phyloP scores from a whole-genome alignment of 2,888 invertebrate genomes.

The Lithosia quadra region DNA sequence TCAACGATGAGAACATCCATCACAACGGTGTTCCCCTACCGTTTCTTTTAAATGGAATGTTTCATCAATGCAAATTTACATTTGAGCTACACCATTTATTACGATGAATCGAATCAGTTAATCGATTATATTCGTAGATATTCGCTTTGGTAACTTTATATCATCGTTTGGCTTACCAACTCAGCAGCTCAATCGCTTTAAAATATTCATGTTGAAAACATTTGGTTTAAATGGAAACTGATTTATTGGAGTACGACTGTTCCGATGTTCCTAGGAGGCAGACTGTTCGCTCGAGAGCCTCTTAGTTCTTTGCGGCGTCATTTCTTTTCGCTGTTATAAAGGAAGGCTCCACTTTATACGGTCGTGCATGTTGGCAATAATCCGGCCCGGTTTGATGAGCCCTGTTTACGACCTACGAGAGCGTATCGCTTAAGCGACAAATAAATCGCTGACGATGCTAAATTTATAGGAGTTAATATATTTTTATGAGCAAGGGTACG shows the following conservation, averaged over 20 bases:
- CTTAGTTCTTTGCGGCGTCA: slow-evolving; percentile 42
- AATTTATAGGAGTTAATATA: slow-evolving; percentile 82
- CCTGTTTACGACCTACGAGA: slow-evolving; percentile 75
- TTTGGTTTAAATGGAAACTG: slow-evolving; percentile 52
- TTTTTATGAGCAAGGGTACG: slow-evolving; percentile 71
- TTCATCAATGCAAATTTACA: slow-evolving; percentile 74
- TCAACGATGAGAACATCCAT: slow-evolving; percentile 73
- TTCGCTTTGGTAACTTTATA: slow-evolving; percentile 42
- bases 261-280: slow-evolving; percentile 16
- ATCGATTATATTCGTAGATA: slow-evolving; percentile 44
- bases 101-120: slow-evolving; percentile 41
- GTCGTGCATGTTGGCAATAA: slow-evolving; percentile 72
- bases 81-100: slow-evolving; percentile 55
- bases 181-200: slow-evolving; percentile 30
- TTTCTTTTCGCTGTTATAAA: slow-evolving; percentile 50
- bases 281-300: slow-evolving; percentile 30
- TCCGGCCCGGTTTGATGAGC: slow-evolving; percentile 71
- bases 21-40: slow-evolving; percentile 70
- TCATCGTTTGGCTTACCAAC: slow-evolving; percentile 35
- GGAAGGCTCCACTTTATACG: slow-evolving; percentile 62
- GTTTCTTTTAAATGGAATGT: slow-evolving; percentile 71
- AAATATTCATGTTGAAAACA: slow-evolving; percentile 57
- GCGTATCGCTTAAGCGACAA: slow-evolving; percentile 75
- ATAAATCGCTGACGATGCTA: slow-evolving; percentile 81
- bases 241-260: slow-evolving; percentile 45